Base-by-base conservation (phyloP, 2,797 vertebrate species). In the Siniperca obscura region DNA sequence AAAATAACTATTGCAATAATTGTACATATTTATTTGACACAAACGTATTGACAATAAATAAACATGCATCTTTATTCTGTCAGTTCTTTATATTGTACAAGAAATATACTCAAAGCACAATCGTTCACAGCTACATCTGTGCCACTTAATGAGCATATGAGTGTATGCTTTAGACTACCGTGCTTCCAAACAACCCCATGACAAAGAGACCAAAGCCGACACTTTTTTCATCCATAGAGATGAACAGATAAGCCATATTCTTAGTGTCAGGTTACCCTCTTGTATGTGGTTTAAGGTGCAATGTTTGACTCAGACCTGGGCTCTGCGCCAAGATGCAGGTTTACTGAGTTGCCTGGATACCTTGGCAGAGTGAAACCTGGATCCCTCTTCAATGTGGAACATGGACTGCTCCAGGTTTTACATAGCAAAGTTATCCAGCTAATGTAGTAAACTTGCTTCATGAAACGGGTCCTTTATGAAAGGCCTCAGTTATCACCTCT, bases 191-290 rank as follows among this genome's bases (percentile, higher is more conserved):
- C 60, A 61, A 60, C 61, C 44, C 12, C 7, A 52, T 60, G 56
- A 80, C 80, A 85, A 74, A 84, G 14, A 81, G 76, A 69, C 64
- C 66, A 79, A 80, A 89, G 57, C 25, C 0, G 70, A 42, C 25
- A 76, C 70, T 76, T 52, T 74, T 72, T 40, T 81, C 76, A 80
- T 77, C 76, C 71, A 2, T 48, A 69, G 59, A 81, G 90, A 92
- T 90, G 56, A 85, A 73, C 36, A 76, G 90, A 92, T 85, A 86
- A 86, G 78, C 40, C 72, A 27, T 70, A 69, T 78, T 78, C 2
- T 80, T 50, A 61, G 85, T 55, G 34, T 92, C 85, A 78, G n/a
- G 78, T 92, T 91, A 77, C 87, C 8, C 7, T 61, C 70, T 70
- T 74, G 68, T 82, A 21, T 84, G 70, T 14, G 8, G 46, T 80